A percentile compares a stretch with the other conserved stretches of the same genome.
These are phyloP conservation scores for Anarhynchus alexandrinus DNA, from an alignment of 2,113 vertebrate genomes.

Conservation along the genomic window DNA sequence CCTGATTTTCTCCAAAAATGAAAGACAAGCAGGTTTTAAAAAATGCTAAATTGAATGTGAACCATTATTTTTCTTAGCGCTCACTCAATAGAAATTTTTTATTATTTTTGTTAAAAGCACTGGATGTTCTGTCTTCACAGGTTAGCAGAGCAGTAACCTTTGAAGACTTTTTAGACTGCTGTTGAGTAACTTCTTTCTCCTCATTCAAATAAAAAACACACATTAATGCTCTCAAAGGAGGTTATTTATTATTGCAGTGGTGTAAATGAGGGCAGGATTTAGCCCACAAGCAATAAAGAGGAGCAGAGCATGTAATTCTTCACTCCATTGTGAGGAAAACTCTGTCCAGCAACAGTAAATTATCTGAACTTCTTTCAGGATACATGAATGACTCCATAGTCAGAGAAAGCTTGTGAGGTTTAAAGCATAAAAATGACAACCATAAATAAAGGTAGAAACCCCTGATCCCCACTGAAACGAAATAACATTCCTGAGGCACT, in stretches of 20 bases:
- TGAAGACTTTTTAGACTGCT: neutral
- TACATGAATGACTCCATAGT: conserved; percentile 43
- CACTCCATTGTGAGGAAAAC: conserved; percentile 13
- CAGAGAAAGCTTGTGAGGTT: conserved; percentile 52
- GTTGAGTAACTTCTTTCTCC: neutral
- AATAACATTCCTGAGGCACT: conserved; percentile 59
- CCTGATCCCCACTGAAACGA: conserved; percentile 42
- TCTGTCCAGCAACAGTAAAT: conserved; percentile 60
- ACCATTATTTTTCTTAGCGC: neutral
- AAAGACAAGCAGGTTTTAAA: neutral
- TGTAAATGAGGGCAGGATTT: conserved; percentile 33
- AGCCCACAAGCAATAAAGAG: conserved; percentile 31
- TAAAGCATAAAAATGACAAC: conserved; percentile 65
- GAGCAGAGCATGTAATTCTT: conserved; percentile 48
- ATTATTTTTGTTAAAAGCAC: neutral
- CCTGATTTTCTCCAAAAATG: neutral
- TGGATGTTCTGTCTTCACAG: neutral
- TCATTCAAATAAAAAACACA: neutral
- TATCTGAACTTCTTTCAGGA: conserved; percentile 55
- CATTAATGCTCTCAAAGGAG: conserved; percentile 1
- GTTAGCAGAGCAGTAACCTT: neutral
- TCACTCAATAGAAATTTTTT: neutral
- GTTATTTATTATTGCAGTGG: neutral
- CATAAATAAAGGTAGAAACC: conserved; percentile 69
- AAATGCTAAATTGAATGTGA: neutral